Conservation (phyloP, 2,113 vertebrate species). For the Sminthopsis crassicaudata region DNA sequence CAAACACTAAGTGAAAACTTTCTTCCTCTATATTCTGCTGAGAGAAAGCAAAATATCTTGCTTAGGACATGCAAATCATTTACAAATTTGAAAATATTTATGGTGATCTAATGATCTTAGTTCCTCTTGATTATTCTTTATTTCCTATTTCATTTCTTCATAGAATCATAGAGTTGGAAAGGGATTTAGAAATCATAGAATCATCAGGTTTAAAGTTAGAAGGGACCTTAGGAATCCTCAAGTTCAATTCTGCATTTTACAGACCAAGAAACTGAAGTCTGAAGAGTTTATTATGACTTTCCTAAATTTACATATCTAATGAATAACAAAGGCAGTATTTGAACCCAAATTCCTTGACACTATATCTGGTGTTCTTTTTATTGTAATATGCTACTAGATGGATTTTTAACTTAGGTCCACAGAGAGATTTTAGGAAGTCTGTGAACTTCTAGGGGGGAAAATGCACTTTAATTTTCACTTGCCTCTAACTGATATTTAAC, state of each 20-base stretch:
- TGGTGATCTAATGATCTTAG: background rate
- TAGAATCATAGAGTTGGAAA: background rate
- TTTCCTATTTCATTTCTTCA: background rate
- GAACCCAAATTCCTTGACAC: background rate
- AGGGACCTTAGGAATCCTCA: background rate
- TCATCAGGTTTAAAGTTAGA: background rate
- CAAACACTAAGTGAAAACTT: background rate
- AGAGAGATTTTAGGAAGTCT: background rate
- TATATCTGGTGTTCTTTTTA: background rate
- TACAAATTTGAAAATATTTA: background rate
- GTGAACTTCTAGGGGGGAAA: background rate
- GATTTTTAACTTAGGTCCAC: background rate
- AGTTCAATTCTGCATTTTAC: background rate
- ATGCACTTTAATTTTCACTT: background rate
- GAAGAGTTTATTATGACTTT: background rate
- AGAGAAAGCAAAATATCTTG: constrained; percentile 1
- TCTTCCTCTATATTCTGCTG: background rate
- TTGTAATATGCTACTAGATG: background rate
- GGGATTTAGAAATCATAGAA: background rate
- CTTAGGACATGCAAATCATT: background rate
- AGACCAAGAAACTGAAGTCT: background rate
- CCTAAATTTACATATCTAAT: background rate
- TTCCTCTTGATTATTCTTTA: background rate
- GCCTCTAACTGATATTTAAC: background rate
- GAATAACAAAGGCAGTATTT: background rate